Conservation (phyloP, 2,888 invertebrate species). For the Acanthosepion lycidas region DNA sequence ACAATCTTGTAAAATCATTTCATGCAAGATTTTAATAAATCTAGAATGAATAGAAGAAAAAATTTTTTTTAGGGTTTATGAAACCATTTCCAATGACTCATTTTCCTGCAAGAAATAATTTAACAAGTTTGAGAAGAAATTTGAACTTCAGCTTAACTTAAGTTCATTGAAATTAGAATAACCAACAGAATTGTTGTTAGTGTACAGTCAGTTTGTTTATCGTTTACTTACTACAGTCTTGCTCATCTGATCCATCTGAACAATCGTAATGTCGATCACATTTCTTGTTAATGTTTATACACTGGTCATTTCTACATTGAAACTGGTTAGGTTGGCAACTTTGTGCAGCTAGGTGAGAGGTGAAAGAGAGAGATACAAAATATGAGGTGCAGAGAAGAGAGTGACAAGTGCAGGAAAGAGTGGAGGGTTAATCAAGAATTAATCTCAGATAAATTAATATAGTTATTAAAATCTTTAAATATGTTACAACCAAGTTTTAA, state of each 20-base stretch:
- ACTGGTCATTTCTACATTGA: background rate
- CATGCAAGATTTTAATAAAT: no score
- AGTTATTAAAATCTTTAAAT: no score
- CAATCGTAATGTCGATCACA: background rate
- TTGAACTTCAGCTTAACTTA: background rate
- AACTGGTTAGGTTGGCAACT: conserved; percentile 52
- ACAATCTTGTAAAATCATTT: no score
- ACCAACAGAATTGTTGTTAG: background rate
- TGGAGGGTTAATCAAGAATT: no score
- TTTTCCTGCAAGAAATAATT: no score
- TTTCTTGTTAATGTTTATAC: background rate
- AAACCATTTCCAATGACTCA: no score
- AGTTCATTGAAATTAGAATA: background rate
- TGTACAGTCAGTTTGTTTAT: background rate
- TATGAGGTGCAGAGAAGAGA: background rate
- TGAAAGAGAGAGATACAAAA: background rate
- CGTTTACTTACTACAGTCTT: background rate
- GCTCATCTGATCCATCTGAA: background rate
- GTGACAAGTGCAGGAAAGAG: background rate
- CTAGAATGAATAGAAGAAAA: no score
- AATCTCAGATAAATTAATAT: no score
- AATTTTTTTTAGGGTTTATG: no score
- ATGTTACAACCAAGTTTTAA: no score
- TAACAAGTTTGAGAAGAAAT: no score
- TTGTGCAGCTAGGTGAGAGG: conserved; percentile 36